A percentile compares a stretch with the other conserved stretches of the same genome.
phyloP scores from a whole-genome alignment of 2,888 invertebrate genomes.

The Cyclophora albipunctata region DNA sequence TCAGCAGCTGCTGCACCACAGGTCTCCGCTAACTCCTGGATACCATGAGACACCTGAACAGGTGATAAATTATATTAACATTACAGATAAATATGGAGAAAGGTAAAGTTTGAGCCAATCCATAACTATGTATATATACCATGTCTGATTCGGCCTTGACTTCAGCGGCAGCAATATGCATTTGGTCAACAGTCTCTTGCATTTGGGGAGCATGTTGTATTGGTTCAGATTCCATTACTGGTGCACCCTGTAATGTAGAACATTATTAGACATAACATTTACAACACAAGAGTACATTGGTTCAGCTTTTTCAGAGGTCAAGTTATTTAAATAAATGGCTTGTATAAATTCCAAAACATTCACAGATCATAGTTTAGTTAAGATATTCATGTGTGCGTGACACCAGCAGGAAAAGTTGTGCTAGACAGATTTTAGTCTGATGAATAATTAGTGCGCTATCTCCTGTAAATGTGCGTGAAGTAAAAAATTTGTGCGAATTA shows the following conservation, averaged over 20 bases:
- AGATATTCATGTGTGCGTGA: no score
- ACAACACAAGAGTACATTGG: no score
- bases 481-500: no score
- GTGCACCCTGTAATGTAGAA: conserved; percentile 38
- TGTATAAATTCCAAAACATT: no score
- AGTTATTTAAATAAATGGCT: no score
- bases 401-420: no score
- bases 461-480: no score
- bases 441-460: no score
- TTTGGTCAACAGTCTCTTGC: conserved; percentile 50
- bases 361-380: no score
- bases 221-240: conserved; percentile 61
- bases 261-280: not conserved
- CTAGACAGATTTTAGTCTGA: no score
- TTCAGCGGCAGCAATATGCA: conserved; percentile 54
- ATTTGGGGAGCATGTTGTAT: conserved; percentile 60
- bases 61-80: not conserved
- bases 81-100: not conserved
- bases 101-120: no score
- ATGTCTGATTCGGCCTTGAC: conserved; percentile 53
- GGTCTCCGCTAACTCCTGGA: conserved; percentile 59
- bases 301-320: no score
- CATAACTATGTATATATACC: conserved; percentile 21
- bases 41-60: conserved; percentile 56
- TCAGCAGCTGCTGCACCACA: conserved; percentile 57